phyloP scores from a whole-genome alignment of 2,888 invertebrate species.

The Anticlea derivata region DNA sequence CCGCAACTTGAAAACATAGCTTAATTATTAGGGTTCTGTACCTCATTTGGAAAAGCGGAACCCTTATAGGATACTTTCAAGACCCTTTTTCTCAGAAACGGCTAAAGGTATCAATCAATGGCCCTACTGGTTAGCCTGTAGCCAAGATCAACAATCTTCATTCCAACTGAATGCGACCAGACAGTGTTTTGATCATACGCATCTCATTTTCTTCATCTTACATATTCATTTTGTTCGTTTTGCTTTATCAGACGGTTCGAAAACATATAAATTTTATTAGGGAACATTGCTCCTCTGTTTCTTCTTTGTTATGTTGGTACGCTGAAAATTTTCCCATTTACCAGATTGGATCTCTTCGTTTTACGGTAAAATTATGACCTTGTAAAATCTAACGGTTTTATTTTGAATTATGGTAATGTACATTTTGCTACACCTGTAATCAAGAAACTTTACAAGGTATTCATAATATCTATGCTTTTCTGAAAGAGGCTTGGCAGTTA shows the following conservation, averaged over 20 bases:
- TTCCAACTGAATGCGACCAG: neutral
- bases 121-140: no score
- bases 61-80: no score
- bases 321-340: conserved; percentile 13
- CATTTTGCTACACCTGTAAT: neutral
- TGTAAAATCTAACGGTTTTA: conserved; percentile 4
- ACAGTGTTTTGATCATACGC: conserved; percentile 17
- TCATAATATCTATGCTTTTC: no score
- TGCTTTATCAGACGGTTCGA: conserved; percentile 18
- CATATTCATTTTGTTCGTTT: conserved; percentile 20
- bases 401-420: neutral
- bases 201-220: conserved; percentile 16
- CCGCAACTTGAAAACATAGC: no score
- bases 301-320: conserved; percentile 11
- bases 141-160: neutral
- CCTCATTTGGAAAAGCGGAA: no score
- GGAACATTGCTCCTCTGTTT: conserved; percentile 21
- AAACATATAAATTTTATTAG: conserved; percentile 30
- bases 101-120: no score
- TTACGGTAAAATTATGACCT: conserved; percentile 14
- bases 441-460: no score
- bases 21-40: no score
- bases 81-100: no score
- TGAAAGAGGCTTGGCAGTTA: no score
- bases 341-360: conserved; percentile 15